Evolutionary conservation across 1,140 invertebrate species (phyloP).

Genomic region (Sitodiplosis mosellana): DNA sequence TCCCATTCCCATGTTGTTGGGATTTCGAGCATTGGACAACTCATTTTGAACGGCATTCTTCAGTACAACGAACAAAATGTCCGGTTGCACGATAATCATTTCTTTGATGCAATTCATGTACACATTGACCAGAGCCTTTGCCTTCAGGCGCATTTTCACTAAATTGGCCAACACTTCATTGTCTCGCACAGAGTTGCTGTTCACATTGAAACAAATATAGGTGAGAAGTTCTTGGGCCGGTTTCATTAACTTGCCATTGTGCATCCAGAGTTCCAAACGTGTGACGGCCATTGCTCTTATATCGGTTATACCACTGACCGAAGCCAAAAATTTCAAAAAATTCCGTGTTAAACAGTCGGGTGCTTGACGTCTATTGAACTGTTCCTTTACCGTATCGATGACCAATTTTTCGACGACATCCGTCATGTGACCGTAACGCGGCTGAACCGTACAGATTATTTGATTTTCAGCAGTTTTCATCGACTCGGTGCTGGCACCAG

Average conservation of each 20-base stretch:
- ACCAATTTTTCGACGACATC: conserved; percentile 66
- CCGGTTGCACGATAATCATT: conserved; percentile 33
- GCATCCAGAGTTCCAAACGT: conserved; percentile 81
- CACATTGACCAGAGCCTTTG: conserved; percentile 76
- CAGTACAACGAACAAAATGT: conserved; percentile 70
- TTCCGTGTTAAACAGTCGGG: conserved; percentile 75
- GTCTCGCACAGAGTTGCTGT: conserved; percentile 53
- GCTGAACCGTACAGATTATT: conserved; percentile 26
- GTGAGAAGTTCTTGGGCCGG: conserved; percentile 86
- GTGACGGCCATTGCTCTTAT: conserved; percentile 60
- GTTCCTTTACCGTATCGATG: conserved; percentile 72
- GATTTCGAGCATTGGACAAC: conserved; percentile 74
- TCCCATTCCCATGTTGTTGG: conserved; percentile 67
- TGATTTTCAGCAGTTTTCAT: conserved; percentile 22
- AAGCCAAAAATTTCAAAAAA: conserved; percentile 66
- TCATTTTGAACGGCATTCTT: conserved; percentile 92
- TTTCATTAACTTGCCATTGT: conserved; percentile 83
- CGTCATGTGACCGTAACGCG: conserved; percentile 40
- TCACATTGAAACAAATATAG: conserved; percentile 72
- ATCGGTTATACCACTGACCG: conserved; percentile 69
- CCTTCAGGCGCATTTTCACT: conserved; percentile 81
- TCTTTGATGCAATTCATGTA: conserved; percentile 71
- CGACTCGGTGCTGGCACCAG: conserved; percentile 18
- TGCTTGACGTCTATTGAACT: conserved; percentile 63
- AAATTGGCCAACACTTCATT: conserved; percentile 79